Base-by-base conservation (phyloP, 2,113 vertebrate genomes). In the Corythaeola cristata region DNA sequence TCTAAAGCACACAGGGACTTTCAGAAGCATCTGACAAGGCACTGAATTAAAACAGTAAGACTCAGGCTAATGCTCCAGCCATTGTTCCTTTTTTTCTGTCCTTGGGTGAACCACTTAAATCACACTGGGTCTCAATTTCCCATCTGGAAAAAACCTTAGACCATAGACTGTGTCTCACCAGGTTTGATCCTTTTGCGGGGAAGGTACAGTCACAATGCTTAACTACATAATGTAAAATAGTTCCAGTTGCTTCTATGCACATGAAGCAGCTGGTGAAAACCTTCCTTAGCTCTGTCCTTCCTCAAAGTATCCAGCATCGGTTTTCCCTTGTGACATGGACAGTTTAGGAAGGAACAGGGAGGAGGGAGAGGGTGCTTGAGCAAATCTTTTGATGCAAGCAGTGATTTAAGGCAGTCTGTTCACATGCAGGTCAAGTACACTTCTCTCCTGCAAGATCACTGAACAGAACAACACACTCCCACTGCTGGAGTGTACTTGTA, bases 241-340 rank as follows among this genome's bases (percentile, higher is more conserved):
- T 71, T 86, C 44, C 39, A 39, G 37, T 49, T 73, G 49, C 9
- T 15, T 76, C 76, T 27, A 52, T 24, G 20, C 32, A 21, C 8
- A 32, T 62, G 67, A 73, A 85, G 33, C 45, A 79, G 37, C 50
- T 73, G 37, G 8, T 60, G 32, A 67, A 93, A 75, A 62, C n/a
- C 27, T 79, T 73, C 66, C 28, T 92, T 53, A 80, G 39, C 26
- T 59, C 44, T 64, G 37, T 52, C 20, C 30, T 63, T 78, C 44
- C 67, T 63, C 37, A 14, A 32, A 72, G 32, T 5, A 76, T n/a
- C 45, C 78, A 80, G 32, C 47, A 90, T 49, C 3, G 2, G 8
- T n/a, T n/a, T 41, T 69, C 66, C 52, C 16, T 39, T 58, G 62
- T 82, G 76, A 45, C 0, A 0, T 53, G 44, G 16, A 18, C 72